Percentiles rank a stretch among this genome's conserved stretches.
phyloP scores from a whole-genome alignment of 2,113 vertebrate genomes.

The Tiliqua scincoides region DNA sequence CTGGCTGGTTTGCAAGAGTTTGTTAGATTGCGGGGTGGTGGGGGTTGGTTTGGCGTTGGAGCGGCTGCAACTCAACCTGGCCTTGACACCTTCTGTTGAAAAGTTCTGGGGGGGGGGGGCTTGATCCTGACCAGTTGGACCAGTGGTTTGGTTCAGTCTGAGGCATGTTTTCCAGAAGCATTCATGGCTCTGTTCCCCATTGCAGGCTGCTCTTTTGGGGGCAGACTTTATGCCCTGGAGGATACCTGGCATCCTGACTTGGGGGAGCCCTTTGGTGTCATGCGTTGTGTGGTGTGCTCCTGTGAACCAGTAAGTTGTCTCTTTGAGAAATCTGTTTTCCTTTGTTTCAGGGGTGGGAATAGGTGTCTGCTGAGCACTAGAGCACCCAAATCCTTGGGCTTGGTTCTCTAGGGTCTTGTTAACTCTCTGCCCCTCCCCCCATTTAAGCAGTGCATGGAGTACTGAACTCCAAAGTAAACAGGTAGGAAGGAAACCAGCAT shows the following conservation, averaged over 20 bases:
- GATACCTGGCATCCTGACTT: slow-evolving; percentile 96
- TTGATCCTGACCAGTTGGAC: background rate
- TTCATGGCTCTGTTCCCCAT: background rate
- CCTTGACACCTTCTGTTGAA: too few species aligned
- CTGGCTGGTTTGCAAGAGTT: too few species aligned
- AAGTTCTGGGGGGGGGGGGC: too few species aligned
- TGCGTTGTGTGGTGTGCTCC: slow-evolving; percentile 92
- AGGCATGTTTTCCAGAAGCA: background rate
- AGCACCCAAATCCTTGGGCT: background rate
- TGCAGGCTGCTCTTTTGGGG: slow-evolving; percentile 91
- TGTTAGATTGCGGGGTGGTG: background rate
- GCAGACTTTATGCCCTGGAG: slow-evolving; percentile 87
- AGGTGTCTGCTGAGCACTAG: background rate
- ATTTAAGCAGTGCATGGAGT: background rate
- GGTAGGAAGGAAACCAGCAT: background rate
- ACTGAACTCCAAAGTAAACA: background rate
- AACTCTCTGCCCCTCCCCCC: background rate
- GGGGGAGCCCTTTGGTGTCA: slow-evolving; percentile 94
- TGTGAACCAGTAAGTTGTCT: slow-evolving; percentile 87
- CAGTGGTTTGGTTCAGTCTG: slow-evolving; percentile 32
- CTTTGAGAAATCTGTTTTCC: background rate
- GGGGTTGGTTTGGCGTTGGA: too few species aligned
- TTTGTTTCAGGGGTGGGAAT: background rate
- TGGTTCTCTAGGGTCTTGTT: background rate
- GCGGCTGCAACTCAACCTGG: background rate